A percentile compares a stretch with the other conserved stretches of the same genome.
Conservation (phyloP, 2,113 vertebrate species). For the Heterotilapia buettikoferi region DNA sequence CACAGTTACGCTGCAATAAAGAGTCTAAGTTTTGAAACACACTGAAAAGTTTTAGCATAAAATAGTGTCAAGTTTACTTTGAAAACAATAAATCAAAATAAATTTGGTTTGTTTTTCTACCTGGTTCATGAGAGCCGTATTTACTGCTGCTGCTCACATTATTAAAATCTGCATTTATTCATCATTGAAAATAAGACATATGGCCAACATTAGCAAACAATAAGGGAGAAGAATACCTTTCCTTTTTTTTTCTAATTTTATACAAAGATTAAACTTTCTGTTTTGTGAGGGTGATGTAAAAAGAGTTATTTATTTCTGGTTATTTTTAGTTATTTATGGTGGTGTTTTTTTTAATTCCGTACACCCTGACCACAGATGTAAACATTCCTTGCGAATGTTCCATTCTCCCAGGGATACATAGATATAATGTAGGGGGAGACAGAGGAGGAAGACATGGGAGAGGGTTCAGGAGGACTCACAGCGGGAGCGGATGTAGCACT, state of each 20-base stretch:
- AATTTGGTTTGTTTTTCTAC: not conserved
- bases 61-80: not conserved
- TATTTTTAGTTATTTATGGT: not conserved
- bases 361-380: not conserved
- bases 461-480: slow-evolving; percentile 74
- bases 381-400: not conserved
- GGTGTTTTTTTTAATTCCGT: fast-evolving
- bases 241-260: not conserved
- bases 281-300: not conserved
- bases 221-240: not conserved
- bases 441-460: not conserved
- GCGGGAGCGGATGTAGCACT: slow-evolving; percentile 92
- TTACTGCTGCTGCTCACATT: not conserved
- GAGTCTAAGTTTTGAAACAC: not conserved
- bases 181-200: not conserved
- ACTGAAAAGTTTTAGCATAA: not conserved
- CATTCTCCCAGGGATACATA: not conserved
- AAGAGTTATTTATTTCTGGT: not conserved
- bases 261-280: not conserved
- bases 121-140: not conserved
- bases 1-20: slow-evolving; percentile 6
- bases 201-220: not conserved
- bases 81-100: slow-evolving; percentile 19
- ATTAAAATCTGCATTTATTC: not conserved
- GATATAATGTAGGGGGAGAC: not conserved